These are phyloP conservation scores for Vimba vimba DNA, from an alignment of 2,113 vertebrate species.

Conservation along the genomic window DNA sequence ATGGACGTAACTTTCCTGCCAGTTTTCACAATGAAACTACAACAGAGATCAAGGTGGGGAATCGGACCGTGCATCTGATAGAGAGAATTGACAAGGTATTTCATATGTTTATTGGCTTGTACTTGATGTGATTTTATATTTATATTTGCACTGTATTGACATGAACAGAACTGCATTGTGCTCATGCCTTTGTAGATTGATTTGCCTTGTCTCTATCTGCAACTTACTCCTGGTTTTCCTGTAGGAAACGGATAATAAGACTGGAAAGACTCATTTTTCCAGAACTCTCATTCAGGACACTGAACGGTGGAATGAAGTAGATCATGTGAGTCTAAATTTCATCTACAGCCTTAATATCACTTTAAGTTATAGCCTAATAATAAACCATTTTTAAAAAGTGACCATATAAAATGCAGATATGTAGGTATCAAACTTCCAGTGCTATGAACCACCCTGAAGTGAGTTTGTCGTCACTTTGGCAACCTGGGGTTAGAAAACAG, in stretches of 20 bases:
- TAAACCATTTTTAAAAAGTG: background rate
- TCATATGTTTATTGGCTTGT: background rate
- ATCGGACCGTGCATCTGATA: slow-evolving; percentile 72
- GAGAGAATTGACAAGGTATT: slow-evolving; percentile 82
- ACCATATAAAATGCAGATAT: too few relatives aligned
- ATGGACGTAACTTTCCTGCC: slow-evolving; percentile 71
- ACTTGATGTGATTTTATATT: background rate
- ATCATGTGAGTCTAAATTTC: slow-evolving; percentile 79
- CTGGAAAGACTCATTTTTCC: slow-evolving; percentile 77
- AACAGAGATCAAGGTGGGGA: slow-evolving; percentile 71
- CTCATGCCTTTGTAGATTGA: background rate
- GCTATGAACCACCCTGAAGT: background rate
- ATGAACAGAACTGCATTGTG: background rate
- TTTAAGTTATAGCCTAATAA: background rate
- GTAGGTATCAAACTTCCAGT: background rate
- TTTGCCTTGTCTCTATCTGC: background rate
- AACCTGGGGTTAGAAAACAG: background rate
- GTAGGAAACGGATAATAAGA: slow-evolving; percentile 82
- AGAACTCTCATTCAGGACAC: slow-evolving; percentile 76
- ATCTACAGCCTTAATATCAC: background rate
- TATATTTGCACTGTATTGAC: background rate
- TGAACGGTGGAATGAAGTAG: slow-evolving; percentile 76
- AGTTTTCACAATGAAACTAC: slow-evolving; percentile 77
- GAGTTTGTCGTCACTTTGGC: background rate
- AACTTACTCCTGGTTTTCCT: slow-evolving; percentile 28